Conservation (phyloP, 2,797 vertebrate species). For the Calcarius lapponicus region DNA sequence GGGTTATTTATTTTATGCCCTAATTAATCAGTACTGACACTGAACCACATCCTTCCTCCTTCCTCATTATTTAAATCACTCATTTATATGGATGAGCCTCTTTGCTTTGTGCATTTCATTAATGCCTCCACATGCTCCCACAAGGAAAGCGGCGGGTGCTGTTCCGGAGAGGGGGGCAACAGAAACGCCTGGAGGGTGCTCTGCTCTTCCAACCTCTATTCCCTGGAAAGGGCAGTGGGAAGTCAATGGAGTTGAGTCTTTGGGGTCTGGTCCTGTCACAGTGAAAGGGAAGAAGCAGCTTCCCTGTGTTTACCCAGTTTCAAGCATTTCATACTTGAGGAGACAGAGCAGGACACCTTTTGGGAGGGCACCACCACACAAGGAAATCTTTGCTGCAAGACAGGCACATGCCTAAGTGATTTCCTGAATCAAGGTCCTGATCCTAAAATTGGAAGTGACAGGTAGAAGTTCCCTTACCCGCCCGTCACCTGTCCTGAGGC, state of each 20-base stretch:
- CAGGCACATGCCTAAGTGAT: neutral
- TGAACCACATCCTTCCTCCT: slow-evolving; percentile 90
- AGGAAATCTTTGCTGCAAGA: neutral
- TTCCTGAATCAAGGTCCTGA: neutral
- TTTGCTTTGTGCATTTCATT: slow-evolving; percentile 87
- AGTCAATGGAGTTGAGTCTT: neutral
- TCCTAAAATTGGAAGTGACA: slow-evolving; percentile 5
- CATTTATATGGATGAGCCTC: slow-evolving; percentile 88
- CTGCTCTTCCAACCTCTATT: neutral
- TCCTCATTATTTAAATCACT: slow-evolving; percentile 94
- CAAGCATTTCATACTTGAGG: neutral
- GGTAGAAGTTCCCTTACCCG: neutral
- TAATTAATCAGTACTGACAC: slow-evolving; percentile 94
- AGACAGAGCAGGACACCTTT: neutral
- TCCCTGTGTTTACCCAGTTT: neutral
- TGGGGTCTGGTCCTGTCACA: accelerated
- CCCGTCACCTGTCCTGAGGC: accelerated
- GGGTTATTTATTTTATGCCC: slow-evolving; percentile 86
- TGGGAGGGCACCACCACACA: neutral
- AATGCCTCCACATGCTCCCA: slow-evolving; percentile 86
- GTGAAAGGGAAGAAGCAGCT: neutral
- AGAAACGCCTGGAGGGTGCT: slow-evolving; percentile 32
- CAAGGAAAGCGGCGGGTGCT: slow-evolving; percentile 51
- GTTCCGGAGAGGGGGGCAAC: slow-evolving; percentile 76
- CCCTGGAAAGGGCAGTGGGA: neutral